phyloP scores from a whole-genome alignment of 2,797 vertebrate genomes.

The Orientallactaga sibirica region DNA sequence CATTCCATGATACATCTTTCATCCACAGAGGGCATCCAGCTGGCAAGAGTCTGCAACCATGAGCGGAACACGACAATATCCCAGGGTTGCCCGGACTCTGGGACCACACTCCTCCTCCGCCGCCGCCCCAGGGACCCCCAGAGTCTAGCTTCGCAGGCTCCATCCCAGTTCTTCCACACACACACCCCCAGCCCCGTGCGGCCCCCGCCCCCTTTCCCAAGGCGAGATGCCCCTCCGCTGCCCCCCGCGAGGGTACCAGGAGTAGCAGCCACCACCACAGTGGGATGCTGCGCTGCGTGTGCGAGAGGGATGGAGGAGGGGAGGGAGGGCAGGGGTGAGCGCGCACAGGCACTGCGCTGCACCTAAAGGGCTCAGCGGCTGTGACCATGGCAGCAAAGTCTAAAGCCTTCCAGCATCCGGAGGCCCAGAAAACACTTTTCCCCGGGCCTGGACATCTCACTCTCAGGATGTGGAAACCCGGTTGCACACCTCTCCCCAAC shows the following conservation, averaged over 20 bases:
- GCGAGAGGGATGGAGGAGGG: conserved; percentile 62
- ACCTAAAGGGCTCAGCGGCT: conserved; percentile 22
- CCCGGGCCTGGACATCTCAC: conserved; percentile 58
- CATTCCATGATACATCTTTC: conserved; percentile 91
- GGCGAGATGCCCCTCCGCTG: not conserved
- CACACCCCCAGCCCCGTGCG: too few relatives aligned
- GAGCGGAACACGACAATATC: conserved; percentile 64
- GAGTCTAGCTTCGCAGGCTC: not conserved
- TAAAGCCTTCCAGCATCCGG: conserved; percentile 37
- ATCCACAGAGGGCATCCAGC: conserved; percentile 88
- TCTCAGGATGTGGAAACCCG: conserved; percentile 32
- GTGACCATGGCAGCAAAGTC: conserved; percentile 68
- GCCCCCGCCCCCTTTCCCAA: conserved; percentile 56
- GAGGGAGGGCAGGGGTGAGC: conserved; percentile 48
- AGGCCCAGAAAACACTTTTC: conserved; percentile 68
- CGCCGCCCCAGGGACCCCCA: conserved; percentile 27
- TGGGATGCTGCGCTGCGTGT: conserved; percentile 57
- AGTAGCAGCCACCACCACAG: conserved; percentile 49
- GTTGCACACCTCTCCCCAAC: too few relatives aligned
- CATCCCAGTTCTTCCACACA: conserved; percentile 18
- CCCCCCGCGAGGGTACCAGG: conserved; percentile 38
- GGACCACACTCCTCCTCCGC: conserved; percentile 29
- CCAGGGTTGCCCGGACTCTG: not conserved
- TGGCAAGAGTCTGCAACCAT: conserved; percentile 86
- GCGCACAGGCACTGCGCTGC: conserved; percentile 58